A percentile compares a stretch with the other conserved stretches of the same genome.
These are phyloP conservation scores for Caenorhabditis doughertyi DNA, from an alignment of 2,888 invertebrate genomes.

Conservation along the genomic window DNA sequence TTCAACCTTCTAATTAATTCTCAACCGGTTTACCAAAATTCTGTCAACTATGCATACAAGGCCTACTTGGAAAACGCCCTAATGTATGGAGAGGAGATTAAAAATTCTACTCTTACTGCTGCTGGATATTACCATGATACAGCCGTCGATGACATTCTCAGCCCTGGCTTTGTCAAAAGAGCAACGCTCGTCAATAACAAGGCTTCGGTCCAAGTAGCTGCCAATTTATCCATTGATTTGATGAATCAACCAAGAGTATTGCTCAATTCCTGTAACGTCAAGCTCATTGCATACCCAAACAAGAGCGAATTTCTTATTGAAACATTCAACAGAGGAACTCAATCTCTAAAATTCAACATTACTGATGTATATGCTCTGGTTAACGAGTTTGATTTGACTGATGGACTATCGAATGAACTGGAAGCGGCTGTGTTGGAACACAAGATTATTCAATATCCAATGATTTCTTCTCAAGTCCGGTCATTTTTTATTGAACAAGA, in stretches of 20 bases:
- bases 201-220: background rate
- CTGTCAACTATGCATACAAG: conserved; percentile 12
- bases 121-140: conserved; percentile 8
- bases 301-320: background rate
- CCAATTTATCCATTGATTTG: background rate
- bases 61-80: background rate
- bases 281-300: background rate
- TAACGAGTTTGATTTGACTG: conserved; percentile 24
- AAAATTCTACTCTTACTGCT: conserved; percentile 6
- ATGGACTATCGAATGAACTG: conserved; percentile 16
- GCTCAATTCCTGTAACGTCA: background rate
- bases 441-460: conserved; percentile 15
- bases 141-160: background rate
- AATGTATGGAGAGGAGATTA: conserved; percentile 7
- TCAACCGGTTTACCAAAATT: background rate
- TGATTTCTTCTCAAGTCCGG: background rate
- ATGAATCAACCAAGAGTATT: background rate
- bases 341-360: background rate
- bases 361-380: conserved; percentile 26
- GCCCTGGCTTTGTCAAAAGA: background rate
- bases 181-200: too few species aligned
- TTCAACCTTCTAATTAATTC: conserved; percentile 1
- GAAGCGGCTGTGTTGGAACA: background rate
- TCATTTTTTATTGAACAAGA: conserved; percentile 6
- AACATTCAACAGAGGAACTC: background rate